Evolutionary conservation across 2,888 invertebrate species (phyloP).

Genomic region (Drosophila affinis): DNA sequence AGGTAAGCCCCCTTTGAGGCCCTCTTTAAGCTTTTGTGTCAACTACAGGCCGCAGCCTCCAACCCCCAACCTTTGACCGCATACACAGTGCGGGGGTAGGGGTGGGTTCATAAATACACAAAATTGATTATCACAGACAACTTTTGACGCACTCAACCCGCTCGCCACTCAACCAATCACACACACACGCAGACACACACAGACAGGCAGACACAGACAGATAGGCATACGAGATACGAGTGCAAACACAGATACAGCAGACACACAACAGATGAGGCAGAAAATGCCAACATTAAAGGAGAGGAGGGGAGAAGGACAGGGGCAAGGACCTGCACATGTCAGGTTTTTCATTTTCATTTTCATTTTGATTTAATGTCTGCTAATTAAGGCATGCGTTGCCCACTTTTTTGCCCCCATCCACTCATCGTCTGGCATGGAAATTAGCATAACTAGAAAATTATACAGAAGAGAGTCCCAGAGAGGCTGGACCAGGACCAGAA

Average conservation of each 20-base stretch:
- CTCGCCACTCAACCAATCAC: conserved; percentile 44
- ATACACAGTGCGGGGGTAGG: conserved; percentile 2
- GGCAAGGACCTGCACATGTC: conserved; percentile 69
- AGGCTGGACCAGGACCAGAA: not conserved
- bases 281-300: conserved; percentile 19
- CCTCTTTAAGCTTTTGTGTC: conserved; percentile 56
- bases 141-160: conserved; percentile 66
- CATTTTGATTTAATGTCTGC: conserved; percentile 77
- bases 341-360: conserved; percentile 39
- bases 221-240: conserved; percentile 1
- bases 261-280: conserved; percentile 26
- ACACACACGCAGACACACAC: not conserved
- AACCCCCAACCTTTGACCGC: conserved; percentile 25
- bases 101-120: conserved; percentile 74
- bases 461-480: conserved; percentile 39
- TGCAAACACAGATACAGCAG: conserved; percentile 3
- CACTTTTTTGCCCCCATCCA: conserved; percentile 8
- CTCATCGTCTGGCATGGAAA: conserved; percentile 60
- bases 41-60: conserved; percentile 52
- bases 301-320: not conserved
- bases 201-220: not conserved
- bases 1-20: conserved; percentile 70
- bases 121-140: conserved; percentile 77
- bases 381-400: conserved; percentile 59
- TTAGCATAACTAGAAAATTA: conserved; percentile 79